Evolutionary conservation across 2,797 vertebrate genomes (phyloP).

Genomic region (Pseudocheirus occidentalis): DNA sequence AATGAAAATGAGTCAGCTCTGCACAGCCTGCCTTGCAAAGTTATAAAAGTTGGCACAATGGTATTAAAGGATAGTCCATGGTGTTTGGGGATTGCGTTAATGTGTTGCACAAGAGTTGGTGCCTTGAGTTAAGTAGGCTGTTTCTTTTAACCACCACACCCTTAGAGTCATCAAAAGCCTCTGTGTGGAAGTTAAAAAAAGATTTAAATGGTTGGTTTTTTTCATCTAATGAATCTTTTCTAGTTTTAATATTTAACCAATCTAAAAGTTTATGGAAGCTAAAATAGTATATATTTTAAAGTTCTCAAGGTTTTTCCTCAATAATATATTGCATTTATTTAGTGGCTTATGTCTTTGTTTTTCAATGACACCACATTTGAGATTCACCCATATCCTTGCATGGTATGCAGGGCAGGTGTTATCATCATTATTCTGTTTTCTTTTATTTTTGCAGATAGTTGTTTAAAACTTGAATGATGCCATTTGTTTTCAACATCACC

Average conservation of each 20-base stretch:
- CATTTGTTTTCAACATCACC: background rate
- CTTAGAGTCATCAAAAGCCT: slow-evolving; percentile 30
- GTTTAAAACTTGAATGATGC: background rate
- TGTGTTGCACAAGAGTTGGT: slow-evolving; percentile 34
- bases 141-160: slow-evolving; percentile 63
- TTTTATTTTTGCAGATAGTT: background rate
- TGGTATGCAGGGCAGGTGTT: background rate
- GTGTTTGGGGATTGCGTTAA: slow-evolving; percentile 32
- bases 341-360: background rate
- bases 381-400: background rate
- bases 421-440: background rate
- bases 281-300: background rate
- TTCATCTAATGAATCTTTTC: background rate
- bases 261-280: background rate
- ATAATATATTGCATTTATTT: background rate
- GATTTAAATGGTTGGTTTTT: slow-evolving; percentile 48
- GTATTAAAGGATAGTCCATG: slow-evolving; percentile 43
- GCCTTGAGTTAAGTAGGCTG: slow-evolving; percentile 46
- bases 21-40: slow-evolving; percentile 16
- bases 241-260: background rate
- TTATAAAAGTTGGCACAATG: slow-evolving; percentile 28
- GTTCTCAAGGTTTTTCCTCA: background rate
- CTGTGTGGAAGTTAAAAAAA: background rate
- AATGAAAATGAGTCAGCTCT: slow-evolving; percentile 61
- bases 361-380: background rate